Evolutionary conservation across 2,797 vertebrate species (phyloP).

Genomic region (Sebastes kiyomatsui): DNA sequence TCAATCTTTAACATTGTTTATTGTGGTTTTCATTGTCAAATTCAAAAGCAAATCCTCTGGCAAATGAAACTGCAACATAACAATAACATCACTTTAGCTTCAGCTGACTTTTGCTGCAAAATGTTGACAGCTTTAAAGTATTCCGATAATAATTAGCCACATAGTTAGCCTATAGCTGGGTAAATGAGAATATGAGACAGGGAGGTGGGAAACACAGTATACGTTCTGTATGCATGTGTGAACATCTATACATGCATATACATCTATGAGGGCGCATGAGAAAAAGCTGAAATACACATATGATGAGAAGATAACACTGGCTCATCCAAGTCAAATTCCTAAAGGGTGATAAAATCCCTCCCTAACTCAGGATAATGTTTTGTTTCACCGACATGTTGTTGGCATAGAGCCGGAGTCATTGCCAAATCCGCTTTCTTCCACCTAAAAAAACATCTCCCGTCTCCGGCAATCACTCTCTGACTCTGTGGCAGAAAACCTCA

Average conservation of each 20-base stretch:
- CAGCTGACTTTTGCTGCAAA: too few species aligned
- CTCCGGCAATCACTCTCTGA: too few species aligned
- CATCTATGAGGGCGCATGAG: neutral
- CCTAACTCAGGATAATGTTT: neutral
- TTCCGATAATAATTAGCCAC: neutral
- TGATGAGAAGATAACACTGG: neutral
- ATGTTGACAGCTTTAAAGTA: neutral
- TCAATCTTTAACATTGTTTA: neutral
- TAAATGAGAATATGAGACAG: neutral
- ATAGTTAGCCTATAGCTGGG: neutral
- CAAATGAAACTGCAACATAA: neutral
- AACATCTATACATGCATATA: neutral
- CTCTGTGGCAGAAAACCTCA: too few species aligned
- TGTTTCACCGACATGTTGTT: neutral
- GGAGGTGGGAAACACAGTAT: neutral
- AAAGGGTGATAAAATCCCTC: neutral
- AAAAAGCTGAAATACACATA: neutral
- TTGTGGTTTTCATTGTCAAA: too few species aligned
- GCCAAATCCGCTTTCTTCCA: too few species aligned
- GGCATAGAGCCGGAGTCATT: neutral
- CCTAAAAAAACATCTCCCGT: too few species aligned
- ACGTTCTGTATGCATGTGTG: neutral
- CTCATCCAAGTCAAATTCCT: neutral
- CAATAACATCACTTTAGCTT: neutral
- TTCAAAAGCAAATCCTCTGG: neutral